Base-by-base conservation (phyloP, 2,888 invertebrate genomes). In the Kuschelorhynchus macadamiae region DNA sequence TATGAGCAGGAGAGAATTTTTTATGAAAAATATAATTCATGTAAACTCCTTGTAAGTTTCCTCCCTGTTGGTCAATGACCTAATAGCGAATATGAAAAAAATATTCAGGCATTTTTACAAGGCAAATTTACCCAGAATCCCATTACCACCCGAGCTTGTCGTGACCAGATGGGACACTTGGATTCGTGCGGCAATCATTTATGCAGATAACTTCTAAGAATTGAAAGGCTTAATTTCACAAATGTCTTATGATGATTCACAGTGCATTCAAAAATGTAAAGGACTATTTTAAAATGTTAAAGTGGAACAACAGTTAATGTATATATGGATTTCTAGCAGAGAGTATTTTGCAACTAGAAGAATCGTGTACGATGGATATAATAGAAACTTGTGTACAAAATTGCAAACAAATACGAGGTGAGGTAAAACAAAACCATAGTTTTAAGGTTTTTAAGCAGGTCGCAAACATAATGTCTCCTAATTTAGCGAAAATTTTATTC, bases 201-300 rank as follows among this genome's bases (percentile, higher is more conserved):
- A 46, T 12, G 46, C 46, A 20, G 18, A 46, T 20, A 46, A 46
- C 12, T 46, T 46, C 46, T 20, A 46, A 20, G 8, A 46, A 20
- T 9, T 46, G n/a, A 46, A 46, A 46, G 20, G 17, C 3, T 36
- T 36, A 36, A 12, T 36, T 36, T 36, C 36, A 3, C 36, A 36
- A 36, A 36, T 36, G 11, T 36, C 36, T 12, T 4, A 36, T 36
- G 36, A 36, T 36, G n/a, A n/a, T 36, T n/a, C 7, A 25, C 25
- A 25, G 25, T 25, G 7, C 25, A 25, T 25, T 7, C 25, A 25
- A 25, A 25, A 25, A 7, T 25, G 25, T 25, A 25, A 25, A 25
- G 25, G 7, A 25, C 3, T 25, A 25, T 25, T 25, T 25, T 7
- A 25, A 25, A 25, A 25, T 25, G 25, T 25, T 25, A 25, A 25